Evolutionary conservation across 2,888 invertebrate species (phyloP).

Genomic region (Chrysina gloriosa): DNA sequence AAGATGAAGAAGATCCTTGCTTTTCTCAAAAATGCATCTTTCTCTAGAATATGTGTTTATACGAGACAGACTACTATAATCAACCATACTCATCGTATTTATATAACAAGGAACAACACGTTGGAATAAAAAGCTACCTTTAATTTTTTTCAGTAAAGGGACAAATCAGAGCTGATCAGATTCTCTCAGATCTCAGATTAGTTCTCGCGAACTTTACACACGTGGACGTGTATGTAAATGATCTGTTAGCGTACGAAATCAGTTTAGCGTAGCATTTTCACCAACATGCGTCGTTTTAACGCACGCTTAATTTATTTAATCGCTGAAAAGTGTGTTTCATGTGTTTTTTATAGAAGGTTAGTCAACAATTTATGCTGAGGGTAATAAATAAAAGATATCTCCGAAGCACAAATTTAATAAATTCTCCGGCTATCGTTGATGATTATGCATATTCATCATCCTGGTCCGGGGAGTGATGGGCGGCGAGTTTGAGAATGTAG

Average conservation of each 20-base stretch:
- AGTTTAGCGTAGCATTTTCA: conserved; percentile 10
- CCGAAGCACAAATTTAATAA: conserved; percentile 40
- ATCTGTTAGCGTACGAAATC: neutral
- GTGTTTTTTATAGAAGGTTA: conserved; percentile 26
- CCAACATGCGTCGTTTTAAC: neutral
- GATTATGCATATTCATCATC: conserved; percentile 51
- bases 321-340: conserved; percentile 22
- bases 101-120: too few species aligned
- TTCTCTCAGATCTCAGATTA: too few species aligned
- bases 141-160: too few species aligned
- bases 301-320: conserved; percentile 20
- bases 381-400: conserved; percentile 37
- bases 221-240: neutral
- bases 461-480: conserved; percentile 47
- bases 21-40: too few species aligned
- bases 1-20: too few species aligned
- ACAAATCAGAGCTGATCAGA: too few species aligned
- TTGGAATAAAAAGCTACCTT: too few species aligned
- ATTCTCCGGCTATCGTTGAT: conserved; percentile 38
- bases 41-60: too few species aligned
- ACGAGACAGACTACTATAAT: too few species aligned
- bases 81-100: too few species aligned
- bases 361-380: conserved; percentile 33
- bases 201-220: too few species aligned
- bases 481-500: conserved; percentile 56